Conservation (phyloP, 2,797 vertebrate genomes). For the Myripristis murdjan region DNA sequence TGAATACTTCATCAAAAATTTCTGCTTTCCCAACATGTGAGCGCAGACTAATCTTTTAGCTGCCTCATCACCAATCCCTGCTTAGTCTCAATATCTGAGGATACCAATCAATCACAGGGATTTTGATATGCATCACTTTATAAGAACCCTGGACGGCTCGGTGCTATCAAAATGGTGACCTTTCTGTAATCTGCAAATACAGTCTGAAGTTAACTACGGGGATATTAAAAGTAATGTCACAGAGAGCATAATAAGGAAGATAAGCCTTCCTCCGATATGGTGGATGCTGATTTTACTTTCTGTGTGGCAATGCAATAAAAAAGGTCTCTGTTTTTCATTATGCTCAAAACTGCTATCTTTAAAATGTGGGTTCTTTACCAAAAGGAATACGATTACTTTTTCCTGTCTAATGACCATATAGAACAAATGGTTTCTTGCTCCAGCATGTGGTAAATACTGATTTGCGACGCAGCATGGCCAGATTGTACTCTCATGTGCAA, state of each 20-base stretch:
- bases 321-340: background rate
- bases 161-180: slow-evolving; percentile 50
- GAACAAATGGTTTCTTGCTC: background rate
- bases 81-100: slow-evolving; percentile 24
- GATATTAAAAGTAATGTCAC: slow-evolving; percentile 33
- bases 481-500: background rate
- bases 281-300: background rate
- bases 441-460: background rate
- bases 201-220: slow-evolving; percentile 24
- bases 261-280: background rate
- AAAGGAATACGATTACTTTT: background rate
- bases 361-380: background rate
- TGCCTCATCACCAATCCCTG: slow-evolving; percentile 12
- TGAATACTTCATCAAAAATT: slow-evolving; percentile 28
- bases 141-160: slow-evolving; percentile 22
- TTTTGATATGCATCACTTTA: slow-evolving; percentile 52
- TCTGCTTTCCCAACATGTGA: slow-evolving; percentile 23
- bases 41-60: slow-evolving; percentile 24
- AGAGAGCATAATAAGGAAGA: slow-evolving; percentile 14
- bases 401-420: background rate
- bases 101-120: slow-evolving; percentile 50
- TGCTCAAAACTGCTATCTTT: background rate
- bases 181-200: slow-evolving; percentile 49
- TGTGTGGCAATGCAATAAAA: background rate
- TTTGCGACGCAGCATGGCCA: slow-evolving; percentile 14